These are phyloP conservation scores for Heliconius congener DNA, from an alignment of 1,140 invertebrate genomes.

Conservation along the genomic window DNA sequence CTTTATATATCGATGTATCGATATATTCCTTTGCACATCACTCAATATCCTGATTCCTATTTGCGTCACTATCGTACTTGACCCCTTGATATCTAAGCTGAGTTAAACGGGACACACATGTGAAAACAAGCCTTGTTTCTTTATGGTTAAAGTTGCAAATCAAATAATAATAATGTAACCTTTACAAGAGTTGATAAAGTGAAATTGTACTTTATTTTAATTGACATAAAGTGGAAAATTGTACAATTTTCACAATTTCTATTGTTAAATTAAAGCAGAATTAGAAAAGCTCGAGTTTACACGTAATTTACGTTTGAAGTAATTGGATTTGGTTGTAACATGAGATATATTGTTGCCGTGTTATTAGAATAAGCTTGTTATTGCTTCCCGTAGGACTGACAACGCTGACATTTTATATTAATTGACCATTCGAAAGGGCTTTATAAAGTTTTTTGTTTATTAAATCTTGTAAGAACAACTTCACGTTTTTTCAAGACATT, in stretches of 20 bases:
- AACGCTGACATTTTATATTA: not conserved
- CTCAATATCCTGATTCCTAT: constrained; percentile 55
- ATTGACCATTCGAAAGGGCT: not conserved
- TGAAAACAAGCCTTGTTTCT: constrained; percentile 31
- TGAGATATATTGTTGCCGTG: constrained; percentile 2
- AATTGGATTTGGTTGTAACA: constrained; percentile 32
- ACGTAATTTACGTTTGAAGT: constrained; percentile 22
- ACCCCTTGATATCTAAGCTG: constrained; percentile 50
- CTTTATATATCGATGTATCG: constrained; percentile 31
- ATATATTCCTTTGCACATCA: constrained; percentile 38
- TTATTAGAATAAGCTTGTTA: not conserved
- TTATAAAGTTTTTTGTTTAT: not conserved
- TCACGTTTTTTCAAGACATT: not conserved
- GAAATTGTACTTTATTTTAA: not conserved
- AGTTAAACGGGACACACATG: constrained; percentile 13
- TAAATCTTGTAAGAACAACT: no score
- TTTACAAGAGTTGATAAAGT: not conserved
- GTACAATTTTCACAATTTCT: not conserved
- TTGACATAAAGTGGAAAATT: not conserved
- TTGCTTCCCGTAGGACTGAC: not conserved
- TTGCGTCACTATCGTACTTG: constrained; percentile 64
- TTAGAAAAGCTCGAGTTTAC: constrained; percentile 17
- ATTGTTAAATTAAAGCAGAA: constrained; percentile 16
- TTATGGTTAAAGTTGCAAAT: constrained; percentile 3
- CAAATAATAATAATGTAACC: not conserved